Percentiles rank a stretch among this genome's conserved stretches.
Conservation (phyloP, 1,140 invertebrate species). For the Paracyclopina nana region DNA sequence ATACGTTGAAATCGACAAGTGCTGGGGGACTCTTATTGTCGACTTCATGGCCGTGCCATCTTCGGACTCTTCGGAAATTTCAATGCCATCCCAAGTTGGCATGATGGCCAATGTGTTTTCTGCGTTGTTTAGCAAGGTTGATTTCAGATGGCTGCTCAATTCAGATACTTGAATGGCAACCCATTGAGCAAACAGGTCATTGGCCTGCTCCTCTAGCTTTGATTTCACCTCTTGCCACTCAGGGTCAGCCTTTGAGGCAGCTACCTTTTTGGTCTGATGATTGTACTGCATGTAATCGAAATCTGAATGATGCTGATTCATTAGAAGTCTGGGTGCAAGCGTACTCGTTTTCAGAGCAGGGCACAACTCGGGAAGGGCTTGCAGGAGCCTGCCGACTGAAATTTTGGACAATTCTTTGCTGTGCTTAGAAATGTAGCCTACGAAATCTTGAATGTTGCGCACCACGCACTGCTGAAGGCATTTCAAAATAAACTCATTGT, state of each 20-base stretch:
- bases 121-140: background rate
- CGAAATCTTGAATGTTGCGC: too few species aligned
- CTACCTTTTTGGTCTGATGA: too few species aligned
- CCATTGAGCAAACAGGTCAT: background rate
- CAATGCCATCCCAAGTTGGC: background rate
- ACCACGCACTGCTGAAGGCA: too few species aligned
- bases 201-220: background rate
- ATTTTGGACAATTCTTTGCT: too few species aligned
- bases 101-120: background rate
- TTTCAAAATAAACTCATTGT: too few species aligned
- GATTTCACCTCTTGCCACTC: background rate
- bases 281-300: background rate
- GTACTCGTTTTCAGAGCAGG: background rate
- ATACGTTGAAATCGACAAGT: background rate
- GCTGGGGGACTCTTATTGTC: background rate
- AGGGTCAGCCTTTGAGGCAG: background rate
- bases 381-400: background rate
- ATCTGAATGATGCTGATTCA: background rate
- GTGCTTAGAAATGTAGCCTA: too few species aligned
- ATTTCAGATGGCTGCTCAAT: background rate
- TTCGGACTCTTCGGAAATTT: background rate
- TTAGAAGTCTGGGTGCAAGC: background rate
- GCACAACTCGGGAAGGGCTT: slow-evolving; percentile 2
- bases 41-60: background rate
- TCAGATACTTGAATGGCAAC: background rate